These are phyloP conservation scores for Tauraco erythrolophus DNA, from an alignment of 2,113 vertebrate species.

Conservation along the genomic window DNA sequence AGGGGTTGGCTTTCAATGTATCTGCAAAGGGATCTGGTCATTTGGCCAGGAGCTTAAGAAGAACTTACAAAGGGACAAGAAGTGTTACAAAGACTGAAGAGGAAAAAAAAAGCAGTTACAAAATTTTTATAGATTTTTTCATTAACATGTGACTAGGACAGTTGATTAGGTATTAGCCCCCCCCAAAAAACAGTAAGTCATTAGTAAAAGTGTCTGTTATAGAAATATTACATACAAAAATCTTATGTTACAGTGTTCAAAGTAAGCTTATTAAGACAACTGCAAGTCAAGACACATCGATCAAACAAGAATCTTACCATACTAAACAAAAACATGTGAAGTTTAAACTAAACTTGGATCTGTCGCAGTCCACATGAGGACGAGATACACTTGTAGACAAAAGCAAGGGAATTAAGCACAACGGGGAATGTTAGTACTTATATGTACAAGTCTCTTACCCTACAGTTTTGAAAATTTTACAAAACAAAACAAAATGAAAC, in stretches of 20 bases:
- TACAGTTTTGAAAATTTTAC: not conserved
- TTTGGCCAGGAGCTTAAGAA: not conserved
- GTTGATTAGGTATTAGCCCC: not conserved
- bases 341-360: not conserved
- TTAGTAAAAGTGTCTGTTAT: not conserved
- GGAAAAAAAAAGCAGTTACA: not conserved
- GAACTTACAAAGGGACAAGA: not conserved
- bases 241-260: rapidly evolving
- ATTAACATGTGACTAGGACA: not conserved
- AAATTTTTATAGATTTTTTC: not conserved
- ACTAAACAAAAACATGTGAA: not conserved
- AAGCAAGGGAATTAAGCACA: not conserved
- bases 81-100: not conserved
- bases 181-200: not conserved
- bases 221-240: not conserved
- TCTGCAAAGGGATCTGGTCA: not conserved
- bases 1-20: not conserved
- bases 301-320: not conserved
- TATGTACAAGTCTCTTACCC: not conserved
- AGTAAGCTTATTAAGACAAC: not conserved
- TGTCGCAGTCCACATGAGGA: not conserved
- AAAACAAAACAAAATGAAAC: not conserved
- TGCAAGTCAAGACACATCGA: not conserved
- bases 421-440: rapidly evolving
- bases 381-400: not conserved